Base-by-base conservation (phyloP, 1,140 invertebrate species). In the Drosophila kurseongensis region DNA sequence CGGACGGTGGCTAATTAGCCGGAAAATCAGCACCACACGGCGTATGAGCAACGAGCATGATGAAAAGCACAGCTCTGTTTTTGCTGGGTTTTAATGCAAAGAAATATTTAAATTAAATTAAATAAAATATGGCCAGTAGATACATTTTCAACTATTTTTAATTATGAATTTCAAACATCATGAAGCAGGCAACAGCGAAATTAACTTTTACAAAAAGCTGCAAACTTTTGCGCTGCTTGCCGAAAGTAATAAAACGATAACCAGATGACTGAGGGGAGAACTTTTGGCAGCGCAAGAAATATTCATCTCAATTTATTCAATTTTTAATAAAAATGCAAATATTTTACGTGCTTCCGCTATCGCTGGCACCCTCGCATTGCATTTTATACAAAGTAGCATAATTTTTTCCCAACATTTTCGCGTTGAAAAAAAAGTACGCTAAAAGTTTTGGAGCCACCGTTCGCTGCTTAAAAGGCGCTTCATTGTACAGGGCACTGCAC, bases 261-360 rank as follows among this genome's bases (percentile, higher is more conserved):
- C 72, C 63, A 80, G 41, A 42, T 42, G 44, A 54, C 52, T 18
- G 41, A 62, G 18, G 41, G 42, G 29, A 12, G 36, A 71, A 54
- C 40, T 60, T 57, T 66, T 35, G 51, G 50, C 67, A 50, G 65
- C 62, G 18, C 48, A 65, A 65, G 42, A 60, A 60, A 41, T 74
- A 62, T 76, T 58, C 52, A 78, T 74, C 57, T 69, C 78, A 81
- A 78, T 78, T 86, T 79, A 75, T 83, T 66, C 60, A 79, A 84
- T 75, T 83, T 85, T 85, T 85, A 81, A 86, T 85, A 85, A 85
- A 83, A 85, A 85, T 85, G 82, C 74, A 85, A 86, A 85, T 86
- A 81, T 63, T 76, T 76, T 63, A 61, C 54, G 58, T 60, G 44
- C 54, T 75, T 75, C 63, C 40, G 50, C 42, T 63, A 68, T 42